Conservation (phyloP, 2,113 vertebrate genomes). For the Symphodus melops region DNA sequence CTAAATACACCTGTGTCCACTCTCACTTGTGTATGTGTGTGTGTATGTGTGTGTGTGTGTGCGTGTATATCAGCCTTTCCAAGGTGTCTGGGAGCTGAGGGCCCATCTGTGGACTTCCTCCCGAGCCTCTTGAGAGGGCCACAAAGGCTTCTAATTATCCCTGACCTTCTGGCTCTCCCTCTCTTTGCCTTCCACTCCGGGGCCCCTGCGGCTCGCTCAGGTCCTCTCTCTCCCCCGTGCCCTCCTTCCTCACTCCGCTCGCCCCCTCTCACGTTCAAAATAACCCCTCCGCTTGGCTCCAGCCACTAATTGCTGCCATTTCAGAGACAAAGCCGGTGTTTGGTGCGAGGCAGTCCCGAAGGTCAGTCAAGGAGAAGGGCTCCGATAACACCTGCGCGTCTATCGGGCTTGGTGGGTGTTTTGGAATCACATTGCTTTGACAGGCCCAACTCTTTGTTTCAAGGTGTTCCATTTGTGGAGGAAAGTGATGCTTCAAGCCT, state of each 20-base stretch:
- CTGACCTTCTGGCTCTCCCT: slow-evolving; percentile 83
- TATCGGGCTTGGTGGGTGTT: slow-evolving; percentile 42
- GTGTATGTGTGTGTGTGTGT: slow-evolving; percentile 31
- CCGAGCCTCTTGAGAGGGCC: slow-evolving; percentile 78
- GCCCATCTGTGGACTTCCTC: slow-evolving; percentile 79
- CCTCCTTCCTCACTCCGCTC: slow-evolving; percentile 53
- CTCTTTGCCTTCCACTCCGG: slow-evolving; percentile 64
- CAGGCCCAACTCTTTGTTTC: slow-evolving; percentile 71
- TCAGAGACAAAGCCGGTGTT: slow-evolving; percentile 71
- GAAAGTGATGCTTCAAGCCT: slow-evolving; percentile 53
- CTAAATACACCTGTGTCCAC: slow-evolving; percentile 53
- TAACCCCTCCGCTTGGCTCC: slow-evolving; percentile 68
- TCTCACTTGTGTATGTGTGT: slow-evolving; percentile 58
- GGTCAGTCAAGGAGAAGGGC: slow-evolving; percentile 77
- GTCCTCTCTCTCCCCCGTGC: slow-evolving; percentile 43
- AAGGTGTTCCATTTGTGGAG: slow-evolving; percentile 52
- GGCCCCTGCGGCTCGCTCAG: slow-evolving; percentile 69
- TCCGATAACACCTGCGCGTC: slow-evolving; percentile 67
- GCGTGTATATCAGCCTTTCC: slow-evolving; percentile 26
- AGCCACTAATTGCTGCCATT: slow-evolving; percentile 81
- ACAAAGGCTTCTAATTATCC: slow-evolving; percentile 86
- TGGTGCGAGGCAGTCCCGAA: slow-evolving; percentile 65
- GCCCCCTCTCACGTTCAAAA: slow-evolving; percentile 67
- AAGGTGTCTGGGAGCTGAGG: slow-evolving; percentile 64
- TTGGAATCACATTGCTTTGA: slow-evolving; percentile 59